Evolutionary conservation across 2,797 vertebrate genomes (phyloP), one percentile per base, ranked within the genome.

Genomic region (Enteromius afrohamiltoni): DNA sequence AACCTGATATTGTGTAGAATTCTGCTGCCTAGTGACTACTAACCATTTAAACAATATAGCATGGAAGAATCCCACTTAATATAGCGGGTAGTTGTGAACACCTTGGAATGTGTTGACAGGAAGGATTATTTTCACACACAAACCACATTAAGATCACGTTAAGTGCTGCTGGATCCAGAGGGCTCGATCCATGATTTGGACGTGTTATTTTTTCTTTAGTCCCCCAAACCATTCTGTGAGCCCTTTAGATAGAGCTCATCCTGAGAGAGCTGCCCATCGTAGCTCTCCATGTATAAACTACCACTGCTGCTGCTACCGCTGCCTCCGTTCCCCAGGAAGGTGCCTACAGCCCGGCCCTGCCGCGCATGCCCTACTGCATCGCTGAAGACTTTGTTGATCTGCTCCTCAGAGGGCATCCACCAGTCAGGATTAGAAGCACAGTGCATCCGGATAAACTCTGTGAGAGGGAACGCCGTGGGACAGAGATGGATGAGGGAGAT

Each of bases 391-490:
- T 99, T 99, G 94, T 99, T 99, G 87, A 99, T 99, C 92, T 99
- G 98, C 93, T 99, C 98, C 88, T 99, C 98, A 0, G 98, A 99
- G 0, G 98, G 98, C 98, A 99, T 99, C 98, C 98, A 99, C 98
- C 98, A 99, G 92, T 99, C 98, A 0, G 95, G 97, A 93, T 99
- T 99, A 89, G 98, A 99, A 86, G 97, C 97, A 88, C 98, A 99
- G 85, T 99, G 98, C 97, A 99, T 98, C 92, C 98, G 97, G 95
- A 99, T 99, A 93, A 99, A 99, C 92, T 99, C 98, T 99, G 95
- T 79, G 51, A 78, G 37, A 47, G 49, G 29, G 69, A 75, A 34
- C 6, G 45, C 53, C 34, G 0, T 3, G 21, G 55, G 65, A 51
- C 26, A 76, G 42, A 51, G 71, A 60, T 21, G 19, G 62, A 58